Evolutionary conservation across 2,797 vertebrate species (phyloP), one percentile per base, ranked within the genome.

Genomic region (Australoheros facetus): DNA sequence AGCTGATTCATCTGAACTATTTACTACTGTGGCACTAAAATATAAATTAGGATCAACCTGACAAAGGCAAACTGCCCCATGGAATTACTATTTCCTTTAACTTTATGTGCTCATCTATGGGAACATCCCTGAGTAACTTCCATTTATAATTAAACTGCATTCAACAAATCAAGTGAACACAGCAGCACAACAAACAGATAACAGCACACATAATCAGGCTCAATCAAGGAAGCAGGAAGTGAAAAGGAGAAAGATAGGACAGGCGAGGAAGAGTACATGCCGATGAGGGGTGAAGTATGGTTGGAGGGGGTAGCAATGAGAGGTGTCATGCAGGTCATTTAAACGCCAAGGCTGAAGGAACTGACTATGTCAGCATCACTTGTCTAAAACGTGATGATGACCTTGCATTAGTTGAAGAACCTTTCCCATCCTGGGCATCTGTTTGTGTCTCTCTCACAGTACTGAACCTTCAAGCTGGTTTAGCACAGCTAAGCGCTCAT

Each of bases 301-400:
- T 75, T 11, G 60, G 60, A 8, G 26, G 42, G 45, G 73, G 78
- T 81, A 89, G 85, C 71, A 81, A 93, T 93, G 93, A 93, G 82
- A 93, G 89, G 91, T 92, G 85, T 87, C 96, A 96, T 97, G 96
- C 96, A 96, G 88, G 92, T 94, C 92, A 96, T 96, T 96, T 96
- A 96, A 96, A 97, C 95, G 92, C 95, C 96, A 97, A 96, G 95
- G 95, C 96, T 97, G 95, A 96, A 95, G 86, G 90, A 93, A 95
- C 74, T 85, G 85, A 90, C 85, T 85, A 81, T 86, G 85, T 92
- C 90, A 93, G 91, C 91, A 94, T 94, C 90, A 93, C 92, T 88
- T 82, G 75, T 94, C 80, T 76, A 87, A 87, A 88, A 77, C 11
- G 73, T 88, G 86, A 93, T 87, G 86, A 89, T 89, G 85, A 88